Conservation (phyloP, 1,140 invertebrate genomes). For the Sycophaga agraensis region DNA sequence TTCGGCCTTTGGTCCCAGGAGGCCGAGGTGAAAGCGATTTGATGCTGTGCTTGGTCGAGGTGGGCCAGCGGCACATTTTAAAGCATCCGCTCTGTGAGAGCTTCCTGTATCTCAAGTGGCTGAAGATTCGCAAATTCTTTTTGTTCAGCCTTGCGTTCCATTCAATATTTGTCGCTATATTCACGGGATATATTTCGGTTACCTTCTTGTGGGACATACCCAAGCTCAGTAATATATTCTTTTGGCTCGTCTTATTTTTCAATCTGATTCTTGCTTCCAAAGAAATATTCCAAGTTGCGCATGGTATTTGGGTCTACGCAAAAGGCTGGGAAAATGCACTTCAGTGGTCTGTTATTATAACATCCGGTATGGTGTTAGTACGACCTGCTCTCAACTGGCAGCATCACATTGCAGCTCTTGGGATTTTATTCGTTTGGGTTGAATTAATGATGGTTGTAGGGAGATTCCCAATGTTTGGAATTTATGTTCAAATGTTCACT, state of each 20-base stretch:
- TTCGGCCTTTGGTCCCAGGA: constrained; percentile 67
- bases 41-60: constrained; percentile 73
- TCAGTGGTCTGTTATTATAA: constrained; percentile 75
- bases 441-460: constrained; percentile 83
- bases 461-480: constrained; percentile 79
- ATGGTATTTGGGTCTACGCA: constrained; percentile 70
- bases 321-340: constrained; percentile 83
- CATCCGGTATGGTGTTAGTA: constrained; percentile 61
- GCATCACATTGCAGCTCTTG: constrained; percentile 75
- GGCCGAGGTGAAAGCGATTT: constrained; percentile 71
- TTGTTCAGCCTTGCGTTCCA: constrained; percentile 78
- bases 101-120: constrained; percentile 80
- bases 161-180: constrained; percentile 72
- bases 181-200: constrained; percentile 69
- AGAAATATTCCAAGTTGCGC: constrained; percentile 73
- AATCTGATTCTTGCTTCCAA: constrained; percentile 67
- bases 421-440: constrained; percentile 76
- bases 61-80: constrained; percentile 72
- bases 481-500: constrained; percentile 85
- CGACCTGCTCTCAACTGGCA: constrained; percentile 63
- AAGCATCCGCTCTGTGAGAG: constrained; percentile 81
- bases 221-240: constrained; percentile 62
- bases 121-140: constrained; percentile 80
- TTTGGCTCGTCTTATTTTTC: constrained; percentile 57
- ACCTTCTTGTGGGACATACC: constrained; percentile 54